A percentile compares a stretch with the other conserved stretches of the same genome.
Evolutionary conservation across 2,113 vertebrate genomes (phyloP).

Genomic region (Hyperoodon ampullatus): DNA sequence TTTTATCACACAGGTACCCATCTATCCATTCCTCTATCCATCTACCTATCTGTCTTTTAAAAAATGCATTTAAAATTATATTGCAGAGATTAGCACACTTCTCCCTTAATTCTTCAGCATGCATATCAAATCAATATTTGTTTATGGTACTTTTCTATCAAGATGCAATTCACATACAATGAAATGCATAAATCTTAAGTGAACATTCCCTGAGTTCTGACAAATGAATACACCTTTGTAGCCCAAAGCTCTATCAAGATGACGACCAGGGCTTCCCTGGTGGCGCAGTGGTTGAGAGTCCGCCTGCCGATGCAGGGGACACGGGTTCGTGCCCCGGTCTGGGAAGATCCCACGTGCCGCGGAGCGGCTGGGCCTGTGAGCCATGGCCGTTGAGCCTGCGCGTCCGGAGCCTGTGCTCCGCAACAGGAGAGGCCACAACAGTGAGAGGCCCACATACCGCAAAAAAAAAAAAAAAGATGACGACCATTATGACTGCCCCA

Average conservation of each 20-base stretch:
- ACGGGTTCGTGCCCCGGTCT: too few relatives aligned
- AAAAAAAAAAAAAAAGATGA: too few relatives aligned
- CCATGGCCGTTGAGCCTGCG: too few relatives aligned
- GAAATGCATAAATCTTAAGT: background rate
- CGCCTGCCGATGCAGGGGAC: too few relatives aligned
- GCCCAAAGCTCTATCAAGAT: background rate
- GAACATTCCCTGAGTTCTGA: background rate
- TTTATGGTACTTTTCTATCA: background rate
- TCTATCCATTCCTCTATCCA: background rate
- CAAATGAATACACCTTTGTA: background rate
- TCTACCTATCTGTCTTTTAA: background rate
- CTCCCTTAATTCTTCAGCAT: background rate
- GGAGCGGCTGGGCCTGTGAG: too few relatives aligned
- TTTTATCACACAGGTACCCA: background rate
- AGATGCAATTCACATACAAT: background rate
- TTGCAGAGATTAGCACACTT: background rate
- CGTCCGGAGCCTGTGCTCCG: too few relatives aligned
- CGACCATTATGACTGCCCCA: background rate
- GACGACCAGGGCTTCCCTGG: too few relatives aligned
- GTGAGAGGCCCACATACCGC: too few relatives aligned
- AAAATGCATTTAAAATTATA: slow-evolving; percentile 1
- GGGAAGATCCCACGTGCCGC: too few relatives aligned
- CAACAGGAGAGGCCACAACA: too few relatives aligned
- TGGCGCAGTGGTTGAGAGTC: too few relatives aligned
- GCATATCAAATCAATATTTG: background rate